phyloP scores from a whole-genome alignment of 2,113 vertebrate genomes.

The Phalacrocorax brasilianus region DNA sequence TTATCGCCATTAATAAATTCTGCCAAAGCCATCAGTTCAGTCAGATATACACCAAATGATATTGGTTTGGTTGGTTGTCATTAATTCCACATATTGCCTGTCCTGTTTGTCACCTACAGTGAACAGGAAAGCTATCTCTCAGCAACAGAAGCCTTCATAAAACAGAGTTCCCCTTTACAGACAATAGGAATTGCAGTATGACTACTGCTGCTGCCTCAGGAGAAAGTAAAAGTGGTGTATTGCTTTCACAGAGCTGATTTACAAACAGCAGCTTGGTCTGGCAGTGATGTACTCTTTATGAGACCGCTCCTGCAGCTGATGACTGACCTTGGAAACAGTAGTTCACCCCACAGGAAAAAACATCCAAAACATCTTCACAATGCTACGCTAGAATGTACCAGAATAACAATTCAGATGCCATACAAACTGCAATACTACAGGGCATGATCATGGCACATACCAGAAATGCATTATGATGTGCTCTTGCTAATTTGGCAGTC shows the following conservation, averaged over 20 bases:
- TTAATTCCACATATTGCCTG: not conserved
- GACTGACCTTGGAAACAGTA: not conserved
- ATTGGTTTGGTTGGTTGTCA: too few species aligned
- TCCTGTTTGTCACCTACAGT: not conserved
- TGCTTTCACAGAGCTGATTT: not conserved
- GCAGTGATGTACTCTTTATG: not conserved
- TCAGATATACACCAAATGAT: not conserved
- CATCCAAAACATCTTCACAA: not conserved
- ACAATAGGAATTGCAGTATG: not conserved
- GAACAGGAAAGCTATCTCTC: not conserved
- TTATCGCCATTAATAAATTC: not conserved
- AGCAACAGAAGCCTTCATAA: not conserved
- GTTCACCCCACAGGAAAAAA: not conserved
- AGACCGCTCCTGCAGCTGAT: not conserved
- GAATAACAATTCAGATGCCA: slow-evolving; percentile 14
- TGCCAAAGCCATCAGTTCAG: not conserved
- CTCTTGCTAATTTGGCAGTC: not conserved
- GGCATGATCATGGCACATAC: not conserved
- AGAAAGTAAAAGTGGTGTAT: not conserved
- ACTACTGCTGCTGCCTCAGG: not conserved
- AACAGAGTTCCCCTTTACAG: not conserved
- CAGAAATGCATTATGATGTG: not conserved
- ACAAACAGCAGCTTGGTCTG: not conserved
- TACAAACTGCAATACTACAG: not conserved
- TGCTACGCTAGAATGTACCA: not conserved